phyloP scores from a whole-genome alignment of 2,888 invertebrate genomes.

The Ecliptopera silaceata region DNA sequence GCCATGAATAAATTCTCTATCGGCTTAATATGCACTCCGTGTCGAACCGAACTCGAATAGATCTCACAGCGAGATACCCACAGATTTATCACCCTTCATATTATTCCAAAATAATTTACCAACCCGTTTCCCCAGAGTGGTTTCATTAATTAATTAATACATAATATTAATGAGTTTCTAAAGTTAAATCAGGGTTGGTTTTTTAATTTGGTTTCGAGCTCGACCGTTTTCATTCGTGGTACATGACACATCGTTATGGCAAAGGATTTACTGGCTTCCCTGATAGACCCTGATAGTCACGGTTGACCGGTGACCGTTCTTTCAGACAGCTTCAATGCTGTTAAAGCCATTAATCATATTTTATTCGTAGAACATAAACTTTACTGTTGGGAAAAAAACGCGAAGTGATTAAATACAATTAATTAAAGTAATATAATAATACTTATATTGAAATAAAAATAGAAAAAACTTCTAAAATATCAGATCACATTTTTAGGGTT shows the following conservation, averaged over 20 bases:
- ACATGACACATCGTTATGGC: slow-evolving; percentile 17
- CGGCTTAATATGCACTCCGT: slow-evolving; percentile 30
- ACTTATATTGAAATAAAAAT: no score
- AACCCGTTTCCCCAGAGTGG: slow-evolving; percentile 13
- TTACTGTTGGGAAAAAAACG: no score
- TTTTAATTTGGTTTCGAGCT: slow-evolving; percentile 13
- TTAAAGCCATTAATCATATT: background rate
- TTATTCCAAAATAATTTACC: slow-evolving; percentile 25
- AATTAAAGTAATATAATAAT: no score
- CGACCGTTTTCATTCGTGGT: slow-evolving; percentile 12
- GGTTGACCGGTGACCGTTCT: slow-evolving; percentile 4
- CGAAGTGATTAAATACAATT: no score
- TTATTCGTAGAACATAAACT: background rate
- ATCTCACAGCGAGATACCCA: slow-evolving; percentile 27
- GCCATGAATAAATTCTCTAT: slow-evolving; percentile 32
- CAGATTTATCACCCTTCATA: slow-evolving; percentile 29
- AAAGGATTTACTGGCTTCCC: slow-evolving; percentile 10
- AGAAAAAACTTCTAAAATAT: no score
- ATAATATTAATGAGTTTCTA: slow-evolving; percentile 22
- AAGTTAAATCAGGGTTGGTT: slow-evolving; percentile 15
- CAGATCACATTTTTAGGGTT: no score
- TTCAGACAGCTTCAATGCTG: slow-evolving; percentile 5
- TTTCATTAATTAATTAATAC: slow-evolving; percentile 22
- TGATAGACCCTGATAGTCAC: slow-evolving; percentile 12
- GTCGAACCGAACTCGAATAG: slow-evolving; percentile 28